Conservation (phyloP, 30 jellyfish, hydroid and myxozoan genomes). For the Cassiopea xamachana region DNA sequence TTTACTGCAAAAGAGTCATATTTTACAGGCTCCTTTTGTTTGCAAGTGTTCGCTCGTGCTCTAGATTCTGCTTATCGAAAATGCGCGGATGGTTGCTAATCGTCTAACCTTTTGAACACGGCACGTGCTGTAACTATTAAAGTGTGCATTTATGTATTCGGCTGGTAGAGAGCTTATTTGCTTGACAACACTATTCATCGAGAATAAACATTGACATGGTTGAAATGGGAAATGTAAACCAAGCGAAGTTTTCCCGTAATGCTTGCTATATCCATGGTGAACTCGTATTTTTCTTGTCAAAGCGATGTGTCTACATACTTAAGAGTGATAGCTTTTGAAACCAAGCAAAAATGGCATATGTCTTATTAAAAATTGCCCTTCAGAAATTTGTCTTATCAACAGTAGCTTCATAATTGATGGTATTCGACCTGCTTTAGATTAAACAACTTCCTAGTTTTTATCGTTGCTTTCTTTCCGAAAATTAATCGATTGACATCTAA, state of each 20-base stretch:
- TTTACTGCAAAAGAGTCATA: not conserved
- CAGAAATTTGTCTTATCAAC: too few species aligned
- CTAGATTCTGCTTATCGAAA: not conserved
- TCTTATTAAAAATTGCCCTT: too few species aligned
- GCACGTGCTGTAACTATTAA: conserved; percentile 41
- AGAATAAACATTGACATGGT: conserved; percentile 39
- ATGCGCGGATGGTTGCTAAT: not conserved
- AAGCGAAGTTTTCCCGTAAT: conserved; percentile 27
- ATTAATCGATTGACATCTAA: not conserved
- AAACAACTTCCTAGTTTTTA: not conserved
- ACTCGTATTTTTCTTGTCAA: not conserved
- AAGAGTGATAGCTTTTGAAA: not conserved
- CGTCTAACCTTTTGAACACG: conserved; percentile 8
- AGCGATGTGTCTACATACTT: not conserved
- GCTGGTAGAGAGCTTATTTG: conserved; percentile 14
- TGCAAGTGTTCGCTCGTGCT: conserved; percentile 19
- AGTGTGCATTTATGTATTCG: conserved; percentile 18
- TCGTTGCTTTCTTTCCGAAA: not conserved
- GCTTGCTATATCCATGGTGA: conserved; percentile 55
- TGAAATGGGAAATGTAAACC: not conserved
- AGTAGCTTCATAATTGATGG: not conserved
- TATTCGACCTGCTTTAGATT: not conserved
- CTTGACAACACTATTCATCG: not conserved
- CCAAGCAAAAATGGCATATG: not conserved
- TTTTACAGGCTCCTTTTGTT: not conserved